Conservation (phyloP, 2,113 vertebrate species). For the Okapia johnstoni region DNA sequence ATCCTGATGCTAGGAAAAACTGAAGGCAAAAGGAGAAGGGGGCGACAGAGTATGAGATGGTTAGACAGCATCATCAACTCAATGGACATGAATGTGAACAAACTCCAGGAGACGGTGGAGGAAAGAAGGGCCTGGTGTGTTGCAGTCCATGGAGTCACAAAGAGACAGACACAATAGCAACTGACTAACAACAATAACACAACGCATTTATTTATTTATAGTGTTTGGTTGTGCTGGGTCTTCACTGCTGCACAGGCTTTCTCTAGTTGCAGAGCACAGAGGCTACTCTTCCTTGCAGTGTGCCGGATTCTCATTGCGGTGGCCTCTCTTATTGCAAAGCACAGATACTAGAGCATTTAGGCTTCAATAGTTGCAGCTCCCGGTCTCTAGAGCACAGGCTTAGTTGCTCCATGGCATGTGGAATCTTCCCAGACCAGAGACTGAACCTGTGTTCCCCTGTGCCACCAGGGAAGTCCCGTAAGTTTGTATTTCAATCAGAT, state of each 20-base stretch:
- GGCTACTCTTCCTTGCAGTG: background rate
- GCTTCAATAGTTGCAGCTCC: background rate
- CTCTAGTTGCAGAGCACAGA: background rate
- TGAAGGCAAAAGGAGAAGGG: background rate
- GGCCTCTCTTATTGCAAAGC: background rate
- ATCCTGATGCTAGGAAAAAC: background rate
- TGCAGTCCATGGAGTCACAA: background rate
- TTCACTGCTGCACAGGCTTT: background rate
- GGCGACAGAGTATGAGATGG: background rate
- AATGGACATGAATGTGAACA: background rate
- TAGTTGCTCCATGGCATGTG: background rate
- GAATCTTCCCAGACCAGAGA: background rate
- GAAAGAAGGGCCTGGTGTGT: background rate
- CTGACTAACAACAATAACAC: background rate
- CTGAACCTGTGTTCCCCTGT: background rate
- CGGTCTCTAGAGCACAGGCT: background rate
- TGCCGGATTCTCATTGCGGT: background rate
- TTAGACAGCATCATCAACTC: background rate
- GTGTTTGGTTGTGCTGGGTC: background rate
- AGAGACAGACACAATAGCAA: background rate
- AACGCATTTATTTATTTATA: background rate
- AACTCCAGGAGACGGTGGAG: background rate
- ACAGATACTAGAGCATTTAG: background rate
- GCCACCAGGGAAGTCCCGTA: background rate
- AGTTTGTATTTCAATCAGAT: background rate